Evolutionary conservation across 2,113 vertebrate genomes (phyloP).

Genomic region (Pterophyllum scalare): DNA sequence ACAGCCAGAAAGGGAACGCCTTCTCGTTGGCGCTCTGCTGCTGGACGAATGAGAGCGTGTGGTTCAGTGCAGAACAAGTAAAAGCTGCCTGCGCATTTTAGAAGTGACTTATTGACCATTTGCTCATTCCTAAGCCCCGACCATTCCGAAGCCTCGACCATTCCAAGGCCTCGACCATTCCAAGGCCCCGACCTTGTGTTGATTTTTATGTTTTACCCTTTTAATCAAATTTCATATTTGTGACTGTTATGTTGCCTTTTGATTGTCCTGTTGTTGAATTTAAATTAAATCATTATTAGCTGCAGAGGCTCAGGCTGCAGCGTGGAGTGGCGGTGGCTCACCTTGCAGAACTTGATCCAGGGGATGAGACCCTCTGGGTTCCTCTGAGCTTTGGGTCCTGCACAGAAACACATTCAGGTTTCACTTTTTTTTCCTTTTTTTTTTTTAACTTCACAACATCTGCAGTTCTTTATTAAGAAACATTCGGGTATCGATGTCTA

Average conservation of each 20-base stretch:
- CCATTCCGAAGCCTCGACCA: too few relatives aligned
- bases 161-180: too few relatives aligned
- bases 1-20: slow-evolving; percentile 88
- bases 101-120: not conserved
- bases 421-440: too few relatives aligned
- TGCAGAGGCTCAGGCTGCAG: not conserved
- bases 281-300: not conserved
- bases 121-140: too few relatives aligned
- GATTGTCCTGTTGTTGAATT: not conserved
- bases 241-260: not conserved
- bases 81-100: not conserved
- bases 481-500: too few relatives aligned
- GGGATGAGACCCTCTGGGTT: slow-evolving; percentile 89
- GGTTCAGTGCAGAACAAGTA: not conserved
- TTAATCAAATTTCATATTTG: not conserved
- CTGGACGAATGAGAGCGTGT: not conserved
- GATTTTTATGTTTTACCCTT: not conserved
- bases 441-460: too few relatives aligned
- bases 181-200: too few relatives aligned
- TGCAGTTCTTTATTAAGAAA: not conserved
- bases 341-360: slow-evolving; percentile 97
- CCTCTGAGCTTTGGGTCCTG: slow-evolving; percentile 83
- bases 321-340: slow-evolving; percentile 51
- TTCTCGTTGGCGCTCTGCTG: slow-evolving; percentile 91
- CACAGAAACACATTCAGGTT: not conserved